phyloP scores from a whole-genome alignment of 2,113 vertebrate species.

The Callopanchax toddi region DNA sequence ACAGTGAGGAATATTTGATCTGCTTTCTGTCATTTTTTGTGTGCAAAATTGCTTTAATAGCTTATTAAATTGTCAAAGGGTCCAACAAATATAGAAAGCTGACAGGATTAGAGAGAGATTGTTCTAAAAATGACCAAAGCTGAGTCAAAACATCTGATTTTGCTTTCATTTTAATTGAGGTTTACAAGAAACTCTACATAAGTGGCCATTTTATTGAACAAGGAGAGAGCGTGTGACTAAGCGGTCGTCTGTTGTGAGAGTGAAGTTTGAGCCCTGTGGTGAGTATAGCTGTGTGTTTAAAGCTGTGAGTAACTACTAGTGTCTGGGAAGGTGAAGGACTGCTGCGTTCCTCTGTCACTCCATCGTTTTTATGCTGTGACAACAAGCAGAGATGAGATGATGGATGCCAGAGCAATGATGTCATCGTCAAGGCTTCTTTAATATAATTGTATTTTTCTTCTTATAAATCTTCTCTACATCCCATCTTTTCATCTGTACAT shows the following conservation, averaged over 20 bases:
- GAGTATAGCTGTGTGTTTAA: constrained; percentile 64
- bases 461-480: too few species aligned
- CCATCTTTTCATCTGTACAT: too few species aligned
- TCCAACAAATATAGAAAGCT: too few species aligned
- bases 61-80: not conserved
- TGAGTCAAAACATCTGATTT: not conserved
- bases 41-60: too few species aligned
- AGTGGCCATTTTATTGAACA: not conserved
- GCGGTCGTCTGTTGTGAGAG: constrained; percentile 34
- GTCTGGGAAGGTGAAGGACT: constrained; percentile 67
- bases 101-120: not conserved
- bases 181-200: constrained; percentile 11
- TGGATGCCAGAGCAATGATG: constrained; percentile 48
- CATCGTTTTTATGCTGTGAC: constrained; percentile 42
- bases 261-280: constrained; percentile 28
- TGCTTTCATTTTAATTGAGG: not conserved
- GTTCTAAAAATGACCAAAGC: not conserved
- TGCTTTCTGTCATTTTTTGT: constrained; percentile 8
- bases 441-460: constrained; percentile 14
- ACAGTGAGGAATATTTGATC: not conserved
- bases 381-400: constrained; percentile 45
- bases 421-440: constrained; percentile 32
- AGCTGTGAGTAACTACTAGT: constrained; percentile 53
- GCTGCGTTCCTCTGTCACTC: constrained; percentile 40
- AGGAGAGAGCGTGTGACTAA: constrained; percentile 25